A percentile compares a stretch with the other conserved stretches of the same genome.
These are phyloP conservation scores for Atopsyche davidsoni DNA, from an alignment of 1,140 invertebrate species.

Conservation along the genomic window DNA sequence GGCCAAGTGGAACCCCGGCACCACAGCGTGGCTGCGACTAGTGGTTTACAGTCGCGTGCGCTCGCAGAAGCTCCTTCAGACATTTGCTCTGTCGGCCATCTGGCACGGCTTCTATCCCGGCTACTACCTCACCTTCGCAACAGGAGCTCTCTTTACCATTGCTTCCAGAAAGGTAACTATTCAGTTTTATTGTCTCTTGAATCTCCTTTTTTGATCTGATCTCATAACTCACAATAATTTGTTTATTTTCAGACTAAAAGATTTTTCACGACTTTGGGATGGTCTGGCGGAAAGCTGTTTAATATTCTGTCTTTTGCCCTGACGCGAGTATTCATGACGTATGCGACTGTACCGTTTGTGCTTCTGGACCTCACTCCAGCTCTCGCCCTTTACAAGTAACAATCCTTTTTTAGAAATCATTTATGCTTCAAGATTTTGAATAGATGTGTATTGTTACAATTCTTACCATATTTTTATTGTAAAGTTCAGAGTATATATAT, in stretches of 20 bases:
- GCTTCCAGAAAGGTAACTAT: slow-evolving; percentile 71
- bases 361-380: slow-evolving; percentile 70
- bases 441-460: neutral
- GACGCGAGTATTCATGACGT: slow-evolving; percentile 78
- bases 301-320: slow-evolving; percentile 69
- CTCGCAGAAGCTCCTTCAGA: slow-evolving; percentile 58
- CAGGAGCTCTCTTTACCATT: slow-evolving; percentile 79
- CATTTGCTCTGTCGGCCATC: slow-evolving; percentile 83
- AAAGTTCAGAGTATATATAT: neutral
- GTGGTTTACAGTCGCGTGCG: slow-evolving; percentile 79
- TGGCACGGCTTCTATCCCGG: slow-evolving; percentile 98
- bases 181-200: too few species aligned
- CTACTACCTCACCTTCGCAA: slow-evolving; percentile 93
- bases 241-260: slow-evolving; percentile 58
- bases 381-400: slow-evolving; percentile 44
- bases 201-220: neutral
- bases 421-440: neutral
- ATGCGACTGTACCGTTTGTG: slow-evolving; percentile 84
- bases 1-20: slow-evolving; percentile 87
- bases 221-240: too few species aligned
- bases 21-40: slow-evolving; percentile 81
- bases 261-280: slow-evolving; percentile 72
- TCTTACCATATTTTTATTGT: too few species aligned
- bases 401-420: neutral
- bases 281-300: slow-evolving; percentile 59